A percentile compares a stretch with the other conserved stretches of the same genome.
phyloP scores from a whole-genome alignment of 2,113 vertebrate species.

The Perca flavescens region DNA sequence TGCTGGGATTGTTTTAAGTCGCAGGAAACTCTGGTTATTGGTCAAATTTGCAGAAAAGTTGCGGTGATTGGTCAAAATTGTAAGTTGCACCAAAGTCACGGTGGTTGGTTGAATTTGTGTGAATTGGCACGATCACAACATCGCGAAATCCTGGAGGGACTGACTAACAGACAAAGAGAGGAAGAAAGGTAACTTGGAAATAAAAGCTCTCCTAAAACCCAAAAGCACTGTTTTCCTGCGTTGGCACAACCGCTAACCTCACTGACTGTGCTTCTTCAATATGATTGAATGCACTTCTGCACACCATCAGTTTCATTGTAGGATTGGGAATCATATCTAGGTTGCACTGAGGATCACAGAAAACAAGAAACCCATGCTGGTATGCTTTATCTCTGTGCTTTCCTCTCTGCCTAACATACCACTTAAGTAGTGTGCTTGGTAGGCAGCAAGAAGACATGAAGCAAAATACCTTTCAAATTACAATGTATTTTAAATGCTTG shows the following conservation, averaged over 20 bases:
- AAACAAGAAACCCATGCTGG: slow-evolving; percentile 44
- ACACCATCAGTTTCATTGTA: slow-evolving; percentile 27
- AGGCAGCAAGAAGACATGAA: slow-evolving; percentile 25
- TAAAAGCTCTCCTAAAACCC: background rate
- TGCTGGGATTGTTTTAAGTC: no score
- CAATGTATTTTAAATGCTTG: slow-evolving; percentile 20
- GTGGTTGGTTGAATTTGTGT: no score
- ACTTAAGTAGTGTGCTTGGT: slow-evolving; percentile 52
- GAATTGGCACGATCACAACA: no score
- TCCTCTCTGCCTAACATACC: slow-evolving; percentile 40
- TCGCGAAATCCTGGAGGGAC: no score
- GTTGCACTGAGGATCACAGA: slow-evolving; percentile 59
- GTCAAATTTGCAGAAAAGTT: no score
- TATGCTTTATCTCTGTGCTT: slow-evolving; percentile 43
- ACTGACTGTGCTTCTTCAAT: slow-evolving; percentile 15
- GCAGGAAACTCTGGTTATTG: no score
- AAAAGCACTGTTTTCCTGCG: background rate
- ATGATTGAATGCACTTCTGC: slow-evolving; percentile 33
- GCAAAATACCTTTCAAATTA: slow-evolving; percentile 57
- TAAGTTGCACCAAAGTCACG: no score
- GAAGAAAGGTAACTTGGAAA: slow-evolving; percentile 29
- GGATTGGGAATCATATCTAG: slow-evolving; percentile 44
- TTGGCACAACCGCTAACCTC: slow-evolving; percentile 3
- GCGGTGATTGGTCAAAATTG: no score
- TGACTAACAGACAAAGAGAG: background rate